Evolutionary conservation across 2,113 vertebrate genomes (phyloP).

Genomic region (Elgaria multicarinata): DNA sequence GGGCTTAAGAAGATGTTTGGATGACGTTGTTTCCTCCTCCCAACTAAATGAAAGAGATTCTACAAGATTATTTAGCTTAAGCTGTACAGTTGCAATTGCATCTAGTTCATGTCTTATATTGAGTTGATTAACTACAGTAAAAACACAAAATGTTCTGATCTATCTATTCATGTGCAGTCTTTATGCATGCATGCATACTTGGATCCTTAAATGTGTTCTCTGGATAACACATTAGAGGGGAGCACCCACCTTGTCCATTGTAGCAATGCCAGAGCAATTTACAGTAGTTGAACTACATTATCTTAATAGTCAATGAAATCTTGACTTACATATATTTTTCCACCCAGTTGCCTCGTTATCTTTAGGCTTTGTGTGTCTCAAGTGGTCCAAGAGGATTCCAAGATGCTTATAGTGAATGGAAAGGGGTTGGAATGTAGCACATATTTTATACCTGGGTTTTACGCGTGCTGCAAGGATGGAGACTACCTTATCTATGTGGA

Average conservation of each 20-base stretch:
- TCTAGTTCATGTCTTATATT: background rate
- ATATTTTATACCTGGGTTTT: background rate
- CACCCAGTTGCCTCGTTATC: background rate
- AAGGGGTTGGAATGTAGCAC: background rate
- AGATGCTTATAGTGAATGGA: conserved; percentile 49
- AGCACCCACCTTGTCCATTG: background rate
- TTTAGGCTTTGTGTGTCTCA: background rate
- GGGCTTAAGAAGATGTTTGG: conserved; percentile 42
- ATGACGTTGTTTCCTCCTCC: conserved; percentile 9
- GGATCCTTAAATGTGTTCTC: background rate
- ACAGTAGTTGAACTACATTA: background rate
- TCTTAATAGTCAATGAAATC: background rate
- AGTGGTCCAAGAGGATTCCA: conserved; percentile 51
- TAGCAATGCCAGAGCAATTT: background rate
- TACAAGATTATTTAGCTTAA: background rate
- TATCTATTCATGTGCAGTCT: background rate
- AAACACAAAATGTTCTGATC: background rate
- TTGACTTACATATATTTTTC: conserved; percentile 12
- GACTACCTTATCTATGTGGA: background rate
- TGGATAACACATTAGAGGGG: background rate
- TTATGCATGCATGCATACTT: background rate
- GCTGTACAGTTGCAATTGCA: background rate
- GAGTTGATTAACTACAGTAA: background rate
- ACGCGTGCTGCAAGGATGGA: background rate
- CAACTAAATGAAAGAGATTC: background rate